Conservation (phyloP, 2,113 vertebrate genomes). For the Centrocercus urophasianus region DNA sequence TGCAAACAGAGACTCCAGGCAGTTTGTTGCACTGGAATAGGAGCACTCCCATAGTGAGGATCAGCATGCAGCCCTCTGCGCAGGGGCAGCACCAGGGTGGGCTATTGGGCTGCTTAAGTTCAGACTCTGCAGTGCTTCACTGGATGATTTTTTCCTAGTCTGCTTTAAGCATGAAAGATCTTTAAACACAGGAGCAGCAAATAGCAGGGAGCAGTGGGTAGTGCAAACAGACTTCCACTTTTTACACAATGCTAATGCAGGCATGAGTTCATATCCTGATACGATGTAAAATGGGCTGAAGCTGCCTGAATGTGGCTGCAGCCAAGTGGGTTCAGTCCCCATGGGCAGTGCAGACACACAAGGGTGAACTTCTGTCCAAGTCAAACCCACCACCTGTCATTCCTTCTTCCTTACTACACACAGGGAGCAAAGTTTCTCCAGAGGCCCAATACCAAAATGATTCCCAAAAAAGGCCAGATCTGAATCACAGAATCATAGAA, state of each 20-base stretch:
- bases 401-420: not conserved
- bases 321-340: not conserved
- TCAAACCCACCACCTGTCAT: not conserved
- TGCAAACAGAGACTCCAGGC: not conserved
- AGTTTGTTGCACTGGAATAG: not conserved
- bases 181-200: not conserved
- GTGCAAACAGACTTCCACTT: not conserved
- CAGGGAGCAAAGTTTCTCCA: rapidly evolving
- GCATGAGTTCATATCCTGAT: not conserved
- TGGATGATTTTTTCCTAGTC: not conserved
- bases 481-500: not conserved
- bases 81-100: rapidly evolving
- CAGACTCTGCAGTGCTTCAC: not conserved
- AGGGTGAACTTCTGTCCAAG: not conserved
- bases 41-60: not conserved
- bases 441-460: not conserved
- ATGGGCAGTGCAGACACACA: not conserved
- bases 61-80: not conserved
- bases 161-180: not conserved
- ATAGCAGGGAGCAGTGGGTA: not conserved
- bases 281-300: not conserved
- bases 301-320: not conserved
- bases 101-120: not conserved
- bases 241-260: not conserved
- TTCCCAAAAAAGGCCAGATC: not conserved